Evolutionary conservation across 2,888 invertebrate genomes (phyloP), one percentile per base, ranked within the genome.

Genomic region (Drepanosiphum platanoidis): DNA sequence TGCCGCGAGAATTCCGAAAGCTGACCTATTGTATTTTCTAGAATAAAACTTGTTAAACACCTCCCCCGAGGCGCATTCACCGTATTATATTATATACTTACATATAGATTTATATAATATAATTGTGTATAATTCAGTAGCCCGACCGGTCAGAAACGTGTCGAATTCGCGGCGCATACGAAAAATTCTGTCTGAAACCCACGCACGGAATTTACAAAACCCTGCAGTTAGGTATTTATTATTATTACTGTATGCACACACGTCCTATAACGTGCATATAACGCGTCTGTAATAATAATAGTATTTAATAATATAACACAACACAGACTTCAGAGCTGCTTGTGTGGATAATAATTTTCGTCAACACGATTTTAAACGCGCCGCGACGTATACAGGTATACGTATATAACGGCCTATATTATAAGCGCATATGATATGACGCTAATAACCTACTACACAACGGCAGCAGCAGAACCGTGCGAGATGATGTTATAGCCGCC

Each of bases 101-200:
- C 39, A 30, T 61, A 36, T 39, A 30, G 74, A 34, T n/a, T 7
- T 9, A 39, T 39, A 9, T n/a, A n/a, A n/a, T n/a, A n/a, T n/a
- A n/a, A n/a, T n/a, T 27, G n/a, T 39, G 18, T 64, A 78, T 66
- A 42, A 79, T 79, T 79, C 78, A 42, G 78, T 79, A 79, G 78
- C 78, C 22, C 42, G 46, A 79, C 78, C 42, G 78, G 66, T 79
- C 66, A 42, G 15, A 46, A 78, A 42, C 78, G 78, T 42, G 64
- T 78, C 64, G 32, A 66, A 64, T 42, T 78, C 58, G 78, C 27
- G 1, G 64, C 18, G 64, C 27, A 39, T 58, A 32, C 9, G 36
- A 61, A 64, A 78, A 78, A 64, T 66, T 66, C 64, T 78, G 64
- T 13, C 34, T 2, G n/a, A 52, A 52, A 39, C 61, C 61, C 61